Conservation (phyloP, 1,140 invertebrate species). For the Meloidogyne floridensis region DNA sequence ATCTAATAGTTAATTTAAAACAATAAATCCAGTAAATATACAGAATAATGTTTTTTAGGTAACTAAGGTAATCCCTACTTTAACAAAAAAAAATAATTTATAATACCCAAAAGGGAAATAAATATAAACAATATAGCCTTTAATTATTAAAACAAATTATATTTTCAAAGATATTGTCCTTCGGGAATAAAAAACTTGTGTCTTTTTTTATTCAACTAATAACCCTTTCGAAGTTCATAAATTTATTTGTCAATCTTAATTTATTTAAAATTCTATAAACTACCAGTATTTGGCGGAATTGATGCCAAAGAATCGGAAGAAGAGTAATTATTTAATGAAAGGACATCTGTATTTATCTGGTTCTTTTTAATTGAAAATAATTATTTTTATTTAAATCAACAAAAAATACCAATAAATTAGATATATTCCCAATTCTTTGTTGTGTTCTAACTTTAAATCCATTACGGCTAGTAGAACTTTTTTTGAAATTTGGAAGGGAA, state of each 20-base stretch:
- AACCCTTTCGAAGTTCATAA: no score
- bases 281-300: not conserved
- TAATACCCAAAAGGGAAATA: no score
- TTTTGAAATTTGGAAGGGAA: not conserved
- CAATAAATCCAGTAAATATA: not conserved
- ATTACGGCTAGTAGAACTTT: not conserved
- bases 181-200: no score
- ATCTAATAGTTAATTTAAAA: no score
- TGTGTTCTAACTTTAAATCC: not conserved
- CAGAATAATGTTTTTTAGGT: not conserved
- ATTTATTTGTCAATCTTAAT: no score
- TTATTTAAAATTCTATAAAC: no score
- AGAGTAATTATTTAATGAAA: constrained; percentile 10
- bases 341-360: not conserved
- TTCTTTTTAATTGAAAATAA: not conserved
- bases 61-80: not conserved
- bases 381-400: not conserved
- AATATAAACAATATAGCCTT: no score
- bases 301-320: not conserved
- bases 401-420: not conserved
- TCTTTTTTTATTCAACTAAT: no score
- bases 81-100: no score
- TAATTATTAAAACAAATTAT: no score
- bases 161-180: no score
- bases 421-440: not conserved